A percentile compares a stretch with the other conserved stretches of the same genome.
Conservation (phyloP, 2,113 vertebrate species). For the Daphoenositta chrysoptera region DNA sequence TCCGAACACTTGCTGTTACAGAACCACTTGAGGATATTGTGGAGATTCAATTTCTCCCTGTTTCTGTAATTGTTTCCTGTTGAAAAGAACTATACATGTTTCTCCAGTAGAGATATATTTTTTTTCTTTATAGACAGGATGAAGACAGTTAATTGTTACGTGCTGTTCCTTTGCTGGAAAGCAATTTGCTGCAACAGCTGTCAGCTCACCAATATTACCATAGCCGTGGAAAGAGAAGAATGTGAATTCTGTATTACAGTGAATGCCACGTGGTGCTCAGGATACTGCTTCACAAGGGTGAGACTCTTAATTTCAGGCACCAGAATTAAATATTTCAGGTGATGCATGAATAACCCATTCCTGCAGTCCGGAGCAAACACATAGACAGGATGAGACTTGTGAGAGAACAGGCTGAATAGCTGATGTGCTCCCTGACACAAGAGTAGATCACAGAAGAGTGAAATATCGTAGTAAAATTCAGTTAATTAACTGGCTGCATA, state of each 20-base stretch:
- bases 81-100: neutral
- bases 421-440: neutral
- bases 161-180: conserved; percentile 78
- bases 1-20: neutral
- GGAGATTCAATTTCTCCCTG: neutral
- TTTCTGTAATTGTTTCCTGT: neutral
- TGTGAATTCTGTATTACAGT: conserved; percentile 78
- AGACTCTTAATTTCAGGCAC: neutral
- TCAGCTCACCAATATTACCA: conserved; percentile 77
- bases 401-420: neutral
- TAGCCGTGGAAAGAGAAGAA: conserved; percentile 83
- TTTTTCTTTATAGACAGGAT: conserved; percentile 60
- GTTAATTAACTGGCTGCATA: neutral
- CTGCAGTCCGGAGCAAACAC: accelerated
- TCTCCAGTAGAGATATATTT: neutral
- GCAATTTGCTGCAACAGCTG: conserved; percentile 71
- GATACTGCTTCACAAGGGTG: conserved; percentile 84
- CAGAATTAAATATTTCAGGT: neutral
- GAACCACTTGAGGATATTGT: neutral
- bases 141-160: conserved; percentile 75
- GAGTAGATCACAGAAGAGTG: neutral
- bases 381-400: neutral
- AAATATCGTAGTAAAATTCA: neutral
- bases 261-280: conserved; percentile 82
- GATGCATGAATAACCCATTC: neutral